phyloP scores from a whole-genome alignment of 2,888 invertebrate species.

The Polyommatus icarus region DNA sequence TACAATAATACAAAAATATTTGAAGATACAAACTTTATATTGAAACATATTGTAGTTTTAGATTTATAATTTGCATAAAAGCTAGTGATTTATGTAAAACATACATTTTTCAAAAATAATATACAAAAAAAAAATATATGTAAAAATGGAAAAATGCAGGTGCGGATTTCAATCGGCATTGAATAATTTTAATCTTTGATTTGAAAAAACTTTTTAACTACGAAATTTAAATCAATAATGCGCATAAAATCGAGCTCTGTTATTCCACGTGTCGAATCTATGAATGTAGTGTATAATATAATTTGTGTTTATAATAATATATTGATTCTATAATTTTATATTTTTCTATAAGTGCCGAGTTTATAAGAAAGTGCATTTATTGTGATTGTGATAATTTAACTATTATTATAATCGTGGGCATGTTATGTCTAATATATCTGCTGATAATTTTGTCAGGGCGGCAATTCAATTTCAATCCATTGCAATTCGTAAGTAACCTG shows the following conservation, averaged over 20 bases:
- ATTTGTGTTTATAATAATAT: neutral
- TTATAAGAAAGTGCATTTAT: neutral
- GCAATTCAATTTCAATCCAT: neutral
- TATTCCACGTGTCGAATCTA: neutral
- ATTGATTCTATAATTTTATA: slow-evolving; percentile 8
- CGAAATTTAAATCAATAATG: neutral
- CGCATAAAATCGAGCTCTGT: neutral
- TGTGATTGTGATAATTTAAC: neutral
- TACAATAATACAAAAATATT: neutral
- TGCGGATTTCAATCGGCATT: neutral
- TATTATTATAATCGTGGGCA: neutral
- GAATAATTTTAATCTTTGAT: neutral
- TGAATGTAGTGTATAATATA: slow-evolving; percentile 14
- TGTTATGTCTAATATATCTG: neutral
- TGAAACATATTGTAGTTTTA: too few species aligned
- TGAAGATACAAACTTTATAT: neutral
- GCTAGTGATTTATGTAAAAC: neutral
- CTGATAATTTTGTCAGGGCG: neutral
- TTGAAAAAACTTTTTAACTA: neutral
- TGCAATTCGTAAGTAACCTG: neutral
- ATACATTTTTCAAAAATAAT: neutral
- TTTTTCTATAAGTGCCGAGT: neutral
- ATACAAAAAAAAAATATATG: neutral
- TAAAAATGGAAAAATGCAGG: neutral
- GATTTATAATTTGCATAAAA: neutral